phyloP scores from a whole-genome alignment of 1,140 invertebrate species.

The Cotesia typhae region DNA sequence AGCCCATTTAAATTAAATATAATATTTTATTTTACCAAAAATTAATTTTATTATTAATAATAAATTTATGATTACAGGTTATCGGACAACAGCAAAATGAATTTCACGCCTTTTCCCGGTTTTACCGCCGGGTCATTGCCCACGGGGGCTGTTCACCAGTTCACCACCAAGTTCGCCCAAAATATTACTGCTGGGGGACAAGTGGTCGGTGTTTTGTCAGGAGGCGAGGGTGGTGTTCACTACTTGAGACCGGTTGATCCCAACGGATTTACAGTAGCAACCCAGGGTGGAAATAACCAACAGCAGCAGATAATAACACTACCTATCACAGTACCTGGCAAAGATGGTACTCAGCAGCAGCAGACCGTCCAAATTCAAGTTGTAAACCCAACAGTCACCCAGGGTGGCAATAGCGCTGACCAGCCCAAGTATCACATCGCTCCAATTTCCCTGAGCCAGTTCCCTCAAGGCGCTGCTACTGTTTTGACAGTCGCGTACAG shows the following conservation, averaged over 20 bases:
- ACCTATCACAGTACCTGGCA: conserved; percentile 79
- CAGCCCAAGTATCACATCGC: conserved; percentile 76
- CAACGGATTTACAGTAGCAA: conserved; percentile 65
- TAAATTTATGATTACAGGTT: not conserved
- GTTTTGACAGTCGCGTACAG: conserved; percentile 79
- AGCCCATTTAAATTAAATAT: not conserved
- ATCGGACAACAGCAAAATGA: conserved; percentile 66
- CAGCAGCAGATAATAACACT: conserved; percentile 75
- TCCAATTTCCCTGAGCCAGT: conserved; percentile 71
- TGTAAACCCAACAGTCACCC: conserved; percentile 69
- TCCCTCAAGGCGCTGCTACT: conserved; percentile 69
- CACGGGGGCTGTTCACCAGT: conserved; percentile 73
- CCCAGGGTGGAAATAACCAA: conserved; percentile 59
- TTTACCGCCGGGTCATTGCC: conserved; percentile 71
- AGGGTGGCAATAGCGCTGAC: conserved; percentile 64
- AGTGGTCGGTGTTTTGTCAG: conserved; percentile 68
- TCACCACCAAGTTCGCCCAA: conserved; percentile 73
- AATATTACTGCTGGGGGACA: conserved; percentile 69
- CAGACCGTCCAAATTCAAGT: conserved; percentile 82
- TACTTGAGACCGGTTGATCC: conserved; percentile 77
- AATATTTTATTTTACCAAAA: too few species aligned
- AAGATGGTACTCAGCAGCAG: conserved; percentile 75
- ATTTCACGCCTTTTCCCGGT: conserved; percentile 75
- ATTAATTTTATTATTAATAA: too few species aligned
- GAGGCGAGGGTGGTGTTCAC: conserved; percentile 77